Evolutionary conservation across 2,888 invertebrate species (phyloP).

Genomic region (Eueremaeus valkanovi): DNA sequence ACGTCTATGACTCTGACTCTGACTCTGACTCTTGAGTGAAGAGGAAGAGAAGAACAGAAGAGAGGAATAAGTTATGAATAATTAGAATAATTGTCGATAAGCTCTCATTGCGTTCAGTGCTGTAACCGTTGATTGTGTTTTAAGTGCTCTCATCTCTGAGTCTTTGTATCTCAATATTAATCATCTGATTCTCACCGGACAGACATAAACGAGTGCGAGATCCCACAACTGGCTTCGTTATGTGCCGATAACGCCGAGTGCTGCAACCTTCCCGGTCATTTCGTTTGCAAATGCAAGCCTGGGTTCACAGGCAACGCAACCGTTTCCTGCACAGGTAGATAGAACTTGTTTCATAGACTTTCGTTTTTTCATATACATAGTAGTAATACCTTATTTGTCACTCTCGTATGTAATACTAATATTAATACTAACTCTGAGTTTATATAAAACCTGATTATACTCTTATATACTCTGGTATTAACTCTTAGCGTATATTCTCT

Average conservation of each 20-base stretch:
- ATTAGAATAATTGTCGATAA: background rate
- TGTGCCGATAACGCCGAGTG: constrained; percentile 90
- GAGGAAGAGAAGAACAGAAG: background rate
- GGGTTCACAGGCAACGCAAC: constrained; percentile 89
- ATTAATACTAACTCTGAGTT: too few relatives aligned
- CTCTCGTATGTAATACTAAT: too few relatives aligned
- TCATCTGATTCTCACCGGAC: constrained; percentile 48
- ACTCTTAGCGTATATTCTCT: too few relatives aligned
- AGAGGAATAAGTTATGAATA: constrained; percentile 19
- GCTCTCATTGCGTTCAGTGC: too few relatives aligned
- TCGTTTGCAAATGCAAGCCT: constrained; percentile 85
- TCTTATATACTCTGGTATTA: too few relatives aligned
- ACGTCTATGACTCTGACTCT: background rate
- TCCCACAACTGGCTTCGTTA: constrained; percentile 73
- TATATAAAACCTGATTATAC: constrained; percentile 8
- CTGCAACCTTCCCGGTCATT: constrained; percentile 89
- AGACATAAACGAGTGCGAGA: constrained; percentile 93
- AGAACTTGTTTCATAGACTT: background rate
- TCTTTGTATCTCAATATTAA: constrained; percentile 1
- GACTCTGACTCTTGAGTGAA: too few relatives aligned
- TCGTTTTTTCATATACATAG: background rate
- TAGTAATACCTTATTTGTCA: constrained; percentile 8
- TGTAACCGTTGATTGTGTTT: background rate
- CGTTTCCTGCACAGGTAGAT: constrained; percentile 70
- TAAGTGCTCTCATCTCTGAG: background rate